Conservation (phyloP, 92 coral and sea anemone species). For the Nematostella vectensis region DNA sequence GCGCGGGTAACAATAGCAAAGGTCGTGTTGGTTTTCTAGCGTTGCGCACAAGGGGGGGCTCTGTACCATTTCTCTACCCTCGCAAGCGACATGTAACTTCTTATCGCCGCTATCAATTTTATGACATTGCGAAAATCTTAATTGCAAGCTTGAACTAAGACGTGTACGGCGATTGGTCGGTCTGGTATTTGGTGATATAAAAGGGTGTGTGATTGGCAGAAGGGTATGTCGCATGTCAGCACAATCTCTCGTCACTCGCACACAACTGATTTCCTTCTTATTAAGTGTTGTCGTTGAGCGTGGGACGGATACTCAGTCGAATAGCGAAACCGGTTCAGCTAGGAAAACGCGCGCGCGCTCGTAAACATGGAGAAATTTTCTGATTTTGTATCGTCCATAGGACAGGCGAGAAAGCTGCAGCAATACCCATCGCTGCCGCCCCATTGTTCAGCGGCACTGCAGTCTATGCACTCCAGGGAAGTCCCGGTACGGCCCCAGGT, state of each 20-base stretch:
- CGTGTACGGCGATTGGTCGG: too few relatives aligned
- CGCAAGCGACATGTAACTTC: slow-evolving; percentile 3
- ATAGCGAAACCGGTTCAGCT: not conserved
- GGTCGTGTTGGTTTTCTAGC: too few relatives aligned
- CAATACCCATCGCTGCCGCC: slow-evolving; percentile 31
- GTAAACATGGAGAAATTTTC: slow-evolving; percentile 80
- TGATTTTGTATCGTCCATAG: slow-evolving; percentile 73
- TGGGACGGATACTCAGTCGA: not conserved
- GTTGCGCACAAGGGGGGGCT: too few relatives aligned
- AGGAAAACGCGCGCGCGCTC: not conserved
- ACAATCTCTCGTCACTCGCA: slow-evolving; percentile 13
- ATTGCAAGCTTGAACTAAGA: too few relatives aligned
- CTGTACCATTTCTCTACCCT: too few relatives aligned
- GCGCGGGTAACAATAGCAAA: too few relatives aligned
- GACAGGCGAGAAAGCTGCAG: slow-evolving; percentile 40
- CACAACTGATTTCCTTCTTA: slow-evolving; percentile 14
- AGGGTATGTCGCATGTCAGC: slow-evolving; percentile 26
- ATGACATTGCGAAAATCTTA: slow-evolving; percentile 22
- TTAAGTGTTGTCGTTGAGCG: slow-evolving; percentile 9
- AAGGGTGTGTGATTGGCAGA: slow-evolving; percentile 25
- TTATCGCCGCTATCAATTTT: slow-evolving; percentile 40
- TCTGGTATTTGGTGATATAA: slow-evolving; percentile 17
- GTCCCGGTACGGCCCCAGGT: slow-evolving; percentile 3
- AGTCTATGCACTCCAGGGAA: slow-evolving; percentile 10
- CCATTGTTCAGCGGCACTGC: slow-evolving; percentile 32